phyloP scores from a whole-genome alignment of 2,113 vertebrate species.

The Stomatorhinus ivindoensis region DNA sequence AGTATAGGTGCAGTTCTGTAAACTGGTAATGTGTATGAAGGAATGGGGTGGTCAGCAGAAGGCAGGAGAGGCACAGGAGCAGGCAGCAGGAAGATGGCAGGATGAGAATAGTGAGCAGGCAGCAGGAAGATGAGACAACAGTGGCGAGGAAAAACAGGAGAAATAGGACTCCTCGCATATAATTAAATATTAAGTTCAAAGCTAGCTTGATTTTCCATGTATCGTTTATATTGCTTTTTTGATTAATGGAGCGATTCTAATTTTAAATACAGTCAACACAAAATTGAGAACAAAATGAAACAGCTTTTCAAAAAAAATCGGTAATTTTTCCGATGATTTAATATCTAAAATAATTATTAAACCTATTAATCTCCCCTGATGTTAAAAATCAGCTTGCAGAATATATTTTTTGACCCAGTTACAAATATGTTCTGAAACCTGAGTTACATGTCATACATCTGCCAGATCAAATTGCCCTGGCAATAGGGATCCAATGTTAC shows the following conservation, averaged over 20 bases:
- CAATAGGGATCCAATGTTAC: background rate
- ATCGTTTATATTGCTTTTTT: slow-evolving; percentile 46
- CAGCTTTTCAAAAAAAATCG: background rate
- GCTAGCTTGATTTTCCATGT: slow-evolving; percentile 36
- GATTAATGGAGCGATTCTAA: slow-evolving; percentile 44
- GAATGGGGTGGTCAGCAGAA: no score
- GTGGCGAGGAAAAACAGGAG: background rate
- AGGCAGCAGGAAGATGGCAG: no score
- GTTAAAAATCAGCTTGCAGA: background rate
- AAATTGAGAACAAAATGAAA: slow-evolving; percentile 45
- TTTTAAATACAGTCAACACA: slow-evolving; percentile 32
- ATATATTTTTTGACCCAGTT: background rate
- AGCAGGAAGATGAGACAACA: background rate
- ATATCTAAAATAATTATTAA: background rate
- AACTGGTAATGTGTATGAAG: no score
- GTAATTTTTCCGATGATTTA: background rate
- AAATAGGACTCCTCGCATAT: slow-evolving; percentile 38
- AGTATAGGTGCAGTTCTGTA: no score
- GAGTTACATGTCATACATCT: background rate
- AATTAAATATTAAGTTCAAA: slow-evolving; percentile 48
- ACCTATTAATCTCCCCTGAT: background rate
- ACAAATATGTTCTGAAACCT: background rate
- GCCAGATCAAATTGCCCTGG: background rate
- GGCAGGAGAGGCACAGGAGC: no score
- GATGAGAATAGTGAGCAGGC: no score